Evolutionary conservation across 2,888 invertebrate genomes (phyloP).

Genomic region (Nomada ruficornis): DNA sequence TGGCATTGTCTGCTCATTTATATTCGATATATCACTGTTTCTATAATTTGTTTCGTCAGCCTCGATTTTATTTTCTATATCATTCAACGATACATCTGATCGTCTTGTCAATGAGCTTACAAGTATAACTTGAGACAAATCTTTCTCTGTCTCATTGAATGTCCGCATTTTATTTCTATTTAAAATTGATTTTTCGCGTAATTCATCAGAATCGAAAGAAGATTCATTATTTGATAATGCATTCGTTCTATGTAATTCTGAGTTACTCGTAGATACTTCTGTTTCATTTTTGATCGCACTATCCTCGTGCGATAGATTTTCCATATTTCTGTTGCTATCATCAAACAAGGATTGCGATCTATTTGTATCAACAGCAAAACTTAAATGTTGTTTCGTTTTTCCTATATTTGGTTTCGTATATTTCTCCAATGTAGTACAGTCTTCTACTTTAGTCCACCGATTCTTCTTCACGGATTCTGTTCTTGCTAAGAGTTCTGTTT

Average conservation of each 20-base stretch:
- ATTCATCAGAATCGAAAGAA: neutral
- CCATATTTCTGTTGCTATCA: slow-evolving; percentile 13
- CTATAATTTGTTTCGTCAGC: neutral
- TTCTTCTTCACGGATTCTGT: neutral
- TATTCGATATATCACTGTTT: neutral
- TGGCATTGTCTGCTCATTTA: neutral
- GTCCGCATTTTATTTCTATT: neutral
- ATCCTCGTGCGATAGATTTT: neutral
- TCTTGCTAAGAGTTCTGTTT: neutral
- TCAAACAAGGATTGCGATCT: slow-evolving; percentile 55
- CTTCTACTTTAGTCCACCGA: neutral
- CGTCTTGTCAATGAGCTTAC: neutral
- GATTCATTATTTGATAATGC: neutral
- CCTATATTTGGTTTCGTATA: neutral
- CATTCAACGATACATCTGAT: neutral
- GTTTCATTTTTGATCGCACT: neutral
- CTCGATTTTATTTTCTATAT: neutral
- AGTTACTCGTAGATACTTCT: neutral
- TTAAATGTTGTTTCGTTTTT: slow-evolving; percentile 3
- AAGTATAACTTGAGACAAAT: neutral
- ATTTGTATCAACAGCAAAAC: slow-evolving; percentile 32
- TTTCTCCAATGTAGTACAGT: slow-evolving; percentile 13
- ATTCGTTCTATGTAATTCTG: neutral
- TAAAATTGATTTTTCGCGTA: slow-evolving; percentile 1
- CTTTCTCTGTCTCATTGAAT: neutral